Base-by-base conservation (phyloP, 2,797 vertebrate genomes). In the Percopsis omiscomaycus region DNA sequence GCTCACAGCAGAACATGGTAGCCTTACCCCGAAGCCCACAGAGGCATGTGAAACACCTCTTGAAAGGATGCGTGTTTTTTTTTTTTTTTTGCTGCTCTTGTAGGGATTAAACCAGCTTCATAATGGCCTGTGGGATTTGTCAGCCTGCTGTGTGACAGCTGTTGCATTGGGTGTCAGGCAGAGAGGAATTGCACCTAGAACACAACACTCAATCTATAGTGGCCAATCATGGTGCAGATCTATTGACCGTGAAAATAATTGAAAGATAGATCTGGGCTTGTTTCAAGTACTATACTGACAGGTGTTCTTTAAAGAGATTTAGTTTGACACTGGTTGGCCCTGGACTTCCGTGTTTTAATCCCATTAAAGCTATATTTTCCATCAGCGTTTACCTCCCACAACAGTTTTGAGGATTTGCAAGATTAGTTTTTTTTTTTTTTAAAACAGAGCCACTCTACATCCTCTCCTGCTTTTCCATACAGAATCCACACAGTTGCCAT, bases 81-180 rank as follows among this genome's bases (percentile, higher is more conserved):
- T 42, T 42, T 42, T 29, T 54, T 52, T 76, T 79, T 78, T 80
- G 85, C 87, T 68, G 80, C 80, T 69, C 81, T 82, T 77, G 82
- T 71, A 80, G 80, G 88, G 84, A 89, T 91, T 89, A 90, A 88
- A 88, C 79, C 85, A 77, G 87, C 82, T 79, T 85, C 79, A 88
- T 89, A 89, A 91, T 87, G 88, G 86, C 88, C 86, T 82, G 77
- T 81, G 86, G 88, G 89, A 89, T 91, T 89, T 88, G 86, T 82
- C 87, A 80, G 77, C 73, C 83, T 73, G 83, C 77, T 0, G 78
- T 77, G 81, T 88, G 87, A 89, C 89, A 88, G 86, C 75, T 75
- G 22, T 84, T 83, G 68, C 84, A 87, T 81, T 86, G 86, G 87
- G 84, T 84, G 88, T 86, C 83, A 74, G 81, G 77, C 71, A 71